Base-by-base conservation (phyloP, 2,888 invertebrate species). In the Platerodrilus igneus region DNA sequence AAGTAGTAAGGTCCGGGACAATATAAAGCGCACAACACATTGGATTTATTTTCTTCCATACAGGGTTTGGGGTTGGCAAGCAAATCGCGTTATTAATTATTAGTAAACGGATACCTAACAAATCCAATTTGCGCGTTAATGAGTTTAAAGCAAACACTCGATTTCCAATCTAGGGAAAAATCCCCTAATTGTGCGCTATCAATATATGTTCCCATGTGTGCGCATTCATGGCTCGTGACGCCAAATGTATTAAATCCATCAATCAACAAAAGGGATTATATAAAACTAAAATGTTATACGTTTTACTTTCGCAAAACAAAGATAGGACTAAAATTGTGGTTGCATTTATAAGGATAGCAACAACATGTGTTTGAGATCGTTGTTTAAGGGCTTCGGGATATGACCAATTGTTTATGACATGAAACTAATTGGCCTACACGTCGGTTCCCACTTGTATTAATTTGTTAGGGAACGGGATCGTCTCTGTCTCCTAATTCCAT, bases 1-100 rank as follows among this genome's bases (percentile, higher is more conserved):
- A 37, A 37, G 37, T 37, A 34, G 34, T 29, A 33, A n/a, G n/a
- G n/a, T n/a, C n/a, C n/a, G n/a, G n/a, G n/a, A n/a, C n/a, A n/a
- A n/a, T n/a, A n/a, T n/a, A n/a, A n/a, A n/a, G n/a, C n/a, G n/a
- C n/a, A n/a, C n/a, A n/a, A n/a, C n/a, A n/a, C n/a, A n/a, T n/a
- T n/a, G n/a, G n/a, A n/a, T n/a, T n/a, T n/a, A n/a, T n/a, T n/a
- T n/a, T n/a, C n/a, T n/a, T n/a, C n/a, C n/a, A n/a, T n/a, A n/a
- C n/a, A n/a, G n/a, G n/a, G n/a, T n/a, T n/a, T n/a, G n/a, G n/a
- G n/a, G n/a, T n/a, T n/a, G n/a, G n/a, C n/a, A n/a, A n/a, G n/a
- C n/a, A n/a, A 66, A 67, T 64, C 61, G 56, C 54, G 58, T 64
- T 62, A 67, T 67, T 66, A 64, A 65, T 66, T 63, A 66, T 66